Evolutionary conservation across 2,797 vertebrate genomes (phyloP).

Genomic region (Sebastes paucispinis): DNA sequence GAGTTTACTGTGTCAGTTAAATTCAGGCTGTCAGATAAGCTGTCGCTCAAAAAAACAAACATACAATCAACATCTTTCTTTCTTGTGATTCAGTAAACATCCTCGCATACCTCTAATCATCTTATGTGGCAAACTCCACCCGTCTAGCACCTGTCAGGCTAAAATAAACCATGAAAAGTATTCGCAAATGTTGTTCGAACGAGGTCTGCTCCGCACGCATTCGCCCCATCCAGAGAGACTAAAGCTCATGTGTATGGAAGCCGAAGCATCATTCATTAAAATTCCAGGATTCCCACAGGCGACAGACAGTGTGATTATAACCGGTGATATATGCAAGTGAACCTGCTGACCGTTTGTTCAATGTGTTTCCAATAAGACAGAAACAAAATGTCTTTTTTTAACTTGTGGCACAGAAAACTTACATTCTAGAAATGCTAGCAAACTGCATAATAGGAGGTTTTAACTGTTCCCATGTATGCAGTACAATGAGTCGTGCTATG

Average conservation of each 20-base stretch:
- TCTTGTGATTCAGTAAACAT: background rate
- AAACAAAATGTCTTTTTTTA: background rate
- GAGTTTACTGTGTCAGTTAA: background rate
- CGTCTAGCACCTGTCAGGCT: background rate
- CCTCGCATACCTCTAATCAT: background rate
- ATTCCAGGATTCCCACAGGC: slow-evolving; percentile 61
- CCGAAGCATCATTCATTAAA: slow-evolving; percentile 65
- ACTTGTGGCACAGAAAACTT: slow-evolving; percentile 6
- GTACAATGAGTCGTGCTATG: background rate
- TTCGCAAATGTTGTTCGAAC: slow-evolving; percentile 17
- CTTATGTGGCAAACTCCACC: background rate
- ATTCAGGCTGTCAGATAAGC: background rate
- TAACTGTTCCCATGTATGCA: slow-evolving; percentile 33
- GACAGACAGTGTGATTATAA: slow-evolving; percentile 59
- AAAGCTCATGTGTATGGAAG: slow-evolving; percentile 13
- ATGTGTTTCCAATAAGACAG: slow-evolving; percentile 27
- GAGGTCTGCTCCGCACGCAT: background rate
- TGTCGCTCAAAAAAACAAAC: background rate
- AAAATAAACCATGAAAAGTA: background rate
- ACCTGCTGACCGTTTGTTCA: slow-evolving; percentile 54
- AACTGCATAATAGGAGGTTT: slow-evolving; percentile 38
- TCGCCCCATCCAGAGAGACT: slow-evolving; percentile 13
- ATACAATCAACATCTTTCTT: background rate
- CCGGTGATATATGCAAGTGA: slow-evolving; percentile 60
- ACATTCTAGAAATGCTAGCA: slow-evolving; percentile 34